A percentile compares a stretch with the other conserved stretches of the same genome.
phyloP scores from a whole-genome alignment of 30 jellyfish, hydroid and myxozoan genomes.

The Rhopilema esculentum region DNA sequence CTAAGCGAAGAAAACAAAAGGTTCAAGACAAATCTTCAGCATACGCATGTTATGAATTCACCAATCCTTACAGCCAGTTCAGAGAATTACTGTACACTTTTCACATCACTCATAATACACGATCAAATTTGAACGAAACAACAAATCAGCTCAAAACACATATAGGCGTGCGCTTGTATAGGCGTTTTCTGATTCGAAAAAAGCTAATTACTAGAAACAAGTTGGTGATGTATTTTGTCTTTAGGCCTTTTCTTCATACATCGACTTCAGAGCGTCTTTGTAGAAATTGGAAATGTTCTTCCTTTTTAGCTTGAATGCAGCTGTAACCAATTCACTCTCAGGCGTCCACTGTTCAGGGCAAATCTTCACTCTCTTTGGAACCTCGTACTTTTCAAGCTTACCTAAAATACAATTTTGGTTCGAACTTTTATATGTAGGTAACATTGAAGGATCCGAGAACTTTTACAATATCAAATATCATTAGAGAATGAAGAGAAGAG shows the following conservation, averaged over 20 bases:
- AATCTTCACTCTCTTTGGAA: constrained; percentile 80
- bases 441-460: too few relatives aligned
- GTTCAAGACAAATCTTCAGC: too few relatives aligned
- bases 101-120: not conserved
- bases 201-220: not conserved
- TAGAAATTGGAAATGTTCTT: constrained; percentile 78
- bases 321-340: constrained; percentile 96
- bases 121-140: too few relatives aligned
- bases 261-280: constrained; percentile 68
- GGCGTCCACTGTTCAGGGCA: constrained; percentile 98
- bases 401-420: constrained; percentile 67
- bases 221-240: not conserved
- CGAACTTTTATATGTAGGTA: too few relatives aligned
- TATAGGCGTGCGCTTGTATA: not conserved
- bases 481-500: too few relatives aligned
- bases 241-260: constrained; percentile 58
- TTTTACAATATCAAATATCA: not conserved
- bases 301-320: constrained; percentile 96
- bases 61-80: not conserved
- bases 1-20: too few relatives aligned
- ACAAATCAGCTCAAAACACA: not conserved
- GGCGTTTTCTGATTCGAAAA: not conserved
- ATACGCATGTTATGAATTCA: too few relatives aligned
- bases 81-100: not conserved
- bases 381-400: constrained; percentile 84